Base-by-base conservation (phyloP, 1,140 invertebrate species). In the Oscheius sp. region DNA sequence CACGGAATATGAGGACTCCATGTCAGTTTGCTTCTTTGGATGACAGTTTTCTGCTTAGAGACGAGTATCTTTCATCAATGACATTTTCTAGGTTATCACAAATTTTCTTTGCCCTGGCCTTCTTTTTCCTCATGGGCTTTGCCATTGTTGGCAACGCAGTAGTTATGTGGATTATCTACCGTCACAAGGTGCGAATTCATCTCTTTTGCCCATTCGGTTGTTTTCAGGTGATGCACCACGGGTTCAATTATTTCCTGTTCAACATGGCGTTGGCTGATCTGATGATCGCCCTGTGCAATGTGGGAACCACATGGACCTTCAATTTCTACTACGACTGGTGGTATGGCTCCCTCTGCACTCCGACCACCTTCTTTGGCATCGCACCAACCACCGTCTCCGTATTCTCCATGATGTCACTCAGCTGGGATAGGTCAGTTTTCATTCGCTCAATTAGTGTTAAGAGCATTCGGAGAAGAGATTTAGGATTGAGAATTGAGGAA, bases 341-440 rank as follows among this genome's bases (percentile, higher is more conserved):
- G 77, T 95, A 94, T 82, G 93, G 93, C 13, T 32, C 61, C 20
- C 67, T 72, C 4, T 75, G 68, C 26, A 58, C 68, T n/a, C 61
- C 62, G 1, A 75, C 68, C 1, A 52, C 52, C 1, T 95, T 94
- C 82, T 91, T 95, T 69, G 91, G 92, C 1, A 91, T 91, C 77
- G 90, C 92, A 63, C 92, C 92, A 0, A 92, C 95, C 0, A 90
- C 92, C 0, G 91, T 91, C 0, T 93, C 91, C 76, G 93, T 94
- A n/a, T 92, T 94, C 80, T 94, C 93, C 0, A 89, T 95, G 42
- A 91, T 91, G 91, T 93, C 94, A 67, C 95, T 97, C 77, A 93
- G 93, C 65, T 91, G 96, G 69, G 94, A 98, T 86, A 90, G 94
- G 94, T 97, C 85, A 90, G 90, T 18, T 15, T 32, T 23, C 42